Evolutionary conservation across 1,140 invertebrate genomes (phyloP).

Genomic region (Papilio polytes): DNA sequence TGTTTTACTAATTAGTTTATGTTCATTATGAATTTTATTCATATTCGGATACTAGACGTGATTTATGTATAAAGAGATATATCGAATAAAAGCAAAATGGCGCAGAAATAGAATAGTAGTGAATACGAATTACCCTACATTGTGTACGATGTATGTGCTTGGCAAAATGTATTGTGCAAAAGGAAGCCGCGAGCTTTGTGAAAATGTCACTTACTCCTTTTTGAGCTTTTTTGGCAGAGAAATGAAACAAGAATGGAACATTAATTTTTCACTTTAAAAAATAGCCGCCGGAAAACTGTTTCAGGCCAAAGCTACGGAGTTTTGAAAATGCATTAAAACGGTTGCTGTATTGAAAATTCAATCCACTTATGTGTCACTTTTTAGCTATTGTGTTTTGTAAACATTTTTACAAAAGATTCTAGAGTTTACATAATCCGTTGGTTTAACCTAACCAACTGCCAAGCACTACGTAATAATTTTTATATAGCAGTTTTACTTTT

Average conservation of each 20-base stretch:
- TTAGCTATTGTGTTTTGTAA: neutral
- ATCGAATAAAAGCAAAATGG: conserved; percentile 3
- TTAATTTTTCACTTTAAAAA: conserved; percentile 9
- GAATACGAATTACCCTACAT: conserved; percentile 20
- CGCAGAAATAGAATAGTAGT: neutral
- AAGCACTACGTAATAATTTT: neutral
- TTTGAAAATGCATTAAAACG: neutral
- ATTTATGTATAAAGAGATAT: neutral
- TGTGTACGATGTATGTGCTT: conserved; percentile 32
- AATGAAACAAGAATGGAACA: conserved; percentile 23
- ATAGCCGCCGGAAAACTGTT: neutral
- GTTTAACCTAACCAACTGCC: neutral
- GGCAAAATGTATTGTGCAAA: conserved; percentile 29
- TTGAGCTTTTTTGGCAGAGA: conserved; percentile 33
- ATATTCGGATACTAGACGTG: neutral
- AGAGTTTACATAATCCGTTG: no score
- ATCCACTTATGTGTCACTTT: neutral
- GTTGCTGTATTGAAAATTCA: neutral
- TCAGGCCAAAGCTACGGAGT: no score
- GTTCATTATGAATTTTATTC: neutral
- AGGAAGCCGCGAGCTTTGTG: conserved; percentile 29
- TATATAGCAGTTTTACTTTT: neutral
- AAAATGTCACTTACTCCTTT: conserved; percentile 33
- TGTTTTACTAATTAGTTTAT: neutral
- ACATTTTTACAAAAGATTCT: no score